phyloP scores from a whole-genome alignment of 2,113 vertebrate genomes.

The Zootoca vivipara region DNA sequence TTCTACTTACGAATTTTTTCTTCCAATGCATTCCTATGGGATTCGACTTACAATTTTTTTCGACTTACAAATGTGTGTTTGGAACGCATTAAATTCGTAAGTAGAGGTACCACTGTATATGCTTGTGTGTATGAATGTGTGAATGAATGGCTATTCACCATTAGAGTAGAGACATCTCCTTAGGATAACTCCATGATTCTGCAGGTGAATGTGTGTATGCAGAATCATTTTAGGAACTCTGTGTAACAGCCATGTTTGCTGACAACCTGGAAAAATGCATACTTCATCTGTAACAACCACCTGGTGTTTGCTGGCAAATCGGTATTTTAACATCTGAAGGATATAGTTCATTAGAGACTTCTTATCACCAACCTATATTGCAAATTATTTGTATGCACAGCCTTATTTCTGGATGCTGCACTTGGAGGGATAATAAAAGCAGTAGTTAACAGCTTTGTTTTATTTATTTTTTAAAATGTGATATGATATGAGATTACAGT shows the following conservation, averaged over 20 bases:
- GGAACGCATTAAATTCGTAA: too few relatives aligned
- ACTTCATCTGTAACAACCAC: constrained; percentile 61
- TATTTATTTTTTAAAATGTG: neutral
- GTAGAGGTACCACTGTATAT: too few relatives aligned
- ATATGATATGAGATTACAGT: neutral
- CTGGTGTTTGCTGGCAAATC: constrained; percentile 60
- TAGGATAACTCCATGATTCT: neutral
- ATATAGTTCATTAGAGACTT: constrained; percentile 35
- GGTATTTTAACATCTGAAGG: constrained; percentile 50
- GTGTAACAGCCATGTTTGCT: constrained; percentile 48
- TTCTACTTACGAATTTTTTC: too few relatives aligned
- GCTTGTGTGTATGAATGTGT: neutral
- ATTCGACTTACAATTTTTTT: too few relatives aligned
- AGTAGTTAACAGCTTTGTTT: constrained; percentile 28
- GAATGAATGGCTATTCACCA: neutral
- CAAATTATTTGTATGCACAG: constrained; percentile 5
- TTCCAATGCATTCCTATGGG: too few relatives aligned
- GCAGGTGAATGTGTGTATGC: neutral
- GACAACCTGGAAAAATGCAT: constrained; percentile 47
- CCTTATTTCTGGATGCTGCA: constrained; percentile 25
- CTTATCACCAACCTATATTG: constrained; percentile 44
- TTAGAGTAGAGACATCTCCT: neutral
- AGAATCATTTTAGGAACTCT: constrained; percentile 34
- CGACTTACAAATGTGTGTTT: too few relatives aligned
- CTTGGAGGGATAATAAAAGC: constrained; percentile 38